Percentiles rank a stretch among this genome's conserved stretches.
These are phyloP conservation scores for Harpalus rubripes DNA, from an alignment of 2,888 invertebrate species.

Conservation along the genomic window DNA sequence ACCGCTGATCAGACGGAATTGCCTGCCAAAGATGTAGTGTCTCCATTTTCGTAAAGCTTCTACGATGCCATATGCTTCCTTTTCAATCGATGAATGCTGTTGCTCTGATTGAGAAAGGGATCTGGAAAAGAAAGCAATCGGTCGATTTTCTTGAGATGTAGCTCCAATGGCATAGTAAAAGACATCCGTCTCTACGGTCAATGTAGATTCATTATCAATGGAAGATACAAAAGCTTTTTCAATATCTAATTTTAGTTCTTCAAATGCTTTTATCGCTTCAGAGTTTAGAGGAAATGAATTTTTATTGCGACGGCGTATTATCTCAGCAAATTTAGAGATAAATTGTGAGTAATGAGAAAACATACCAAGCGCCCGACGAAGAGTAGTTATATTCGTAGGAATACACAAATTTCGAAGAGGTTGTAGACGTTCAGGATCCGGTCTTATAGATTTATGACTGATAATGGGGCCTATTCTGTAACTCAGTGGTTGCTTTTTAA, in stretches of 20 bases:
- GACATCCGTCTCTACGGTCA: no score
- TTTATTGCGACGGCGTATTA: neutral
- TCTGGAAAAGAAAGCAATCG: no score
- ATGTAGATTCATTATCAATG: no score
- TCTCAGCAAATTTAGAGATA: slow-evolving; percentile 11
- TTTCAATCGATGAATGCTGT: slow-evolving; percentile 68
- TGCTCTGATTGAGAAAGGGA: slow-evolving; percentile 15
- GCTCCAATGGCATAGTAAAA: no score
- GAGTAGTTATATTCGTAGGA: slow-evolving; percentile 13
- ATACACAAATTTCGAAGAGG: neutral
- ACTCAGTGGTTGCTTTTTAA: no score
- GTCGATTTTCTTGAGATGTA: no score
- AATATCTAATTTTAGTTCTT: slow-evolving; percentile 56
- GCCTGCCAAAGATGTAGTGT: slow-evolving; percentile 67
- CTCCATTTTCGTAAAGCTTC: slow-evolving; percentile 69
- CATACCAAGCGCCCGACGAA: neutral
- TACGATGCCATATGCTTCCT: slow-evolving; percentile 69
- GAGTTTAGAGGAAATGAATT: slow-evolving; percentile 18
- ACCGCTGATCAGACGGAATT: slow-evolving; percentile 66
- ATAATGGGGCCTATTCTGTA: no score
- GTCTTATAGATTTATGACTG: no score
- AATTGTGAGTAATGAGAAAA: no score
- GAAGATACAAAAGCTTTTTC: slow-evolving; percentile 48
- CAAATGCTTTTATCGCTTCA: slow-evolving; percentile 43
- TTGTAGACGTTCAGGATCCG: no score